Conservation (phyloP, 1,140 invertebrate species). For the Pseudomyrmex flavicornis region DNA sequence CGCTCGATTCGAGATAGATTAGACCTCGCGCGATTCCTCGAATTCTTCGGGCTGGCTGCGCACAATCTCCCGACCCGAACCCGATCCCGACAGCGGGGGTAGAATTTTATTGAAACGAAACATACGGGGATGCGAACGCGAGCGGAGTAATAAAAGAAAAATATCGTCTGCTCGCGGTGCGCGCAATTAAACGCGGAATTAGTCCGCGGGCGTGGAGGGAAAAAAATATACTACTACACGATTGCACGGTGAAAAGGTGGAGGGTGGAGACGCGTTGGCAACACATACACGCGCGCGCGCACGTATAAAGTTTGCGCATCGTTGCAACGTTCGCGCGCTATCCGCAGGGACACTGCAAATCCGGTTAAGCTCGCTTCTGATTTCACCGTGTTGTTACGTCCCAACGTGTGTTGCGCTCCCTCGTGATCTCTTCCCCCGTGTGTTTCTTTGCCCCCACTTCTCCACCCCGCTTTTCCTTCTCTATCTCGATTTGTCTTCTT, state of each 20-base stretch:
- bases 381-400: constrained; percentile 42
- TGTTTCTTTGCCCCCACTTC: constrained; percentile 5
- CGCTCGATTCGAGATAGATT: constrained; percentile 15
- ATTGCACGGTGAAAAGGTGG: no score
- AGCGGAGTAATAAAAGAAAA: constrained; percentile 55
- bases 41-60: background rate
- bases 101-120: constrained; percentile 64
- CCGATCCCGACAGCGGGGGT: background rate
- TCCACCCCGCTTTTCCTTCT: background rate
- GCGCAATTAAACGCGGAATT: constrained; percentile 62
- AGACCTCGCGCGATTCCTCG: background rate
- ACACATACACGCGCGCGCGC: background rate
- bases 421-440: constrained; percentile 29
- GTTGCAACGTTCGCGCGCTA: constrained; percentile 56
- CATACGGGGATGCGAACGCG: constrained; percentile 47
- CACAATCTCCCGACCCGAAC: constrained; percentile 1
- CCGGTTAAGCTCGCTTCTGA: constrained; percentile 61
- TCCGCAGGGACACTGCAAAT: constrained; percentile 57
- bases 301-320: constrained; percentile 58
- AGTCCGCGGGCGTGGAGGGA: constrained; percentile 31
- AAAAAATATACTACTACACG: constrained; percentile 19
- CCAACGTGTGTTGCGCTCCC: constrained; percentile 25
- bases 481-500: background rate
- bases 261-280: constrained; percentile 16
- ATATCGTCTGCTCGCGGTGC: constrained; percentile 47